Evolutionary conservation across 2,888 invertebrate species (phyloP).

Genomic region (Formica aserva): DNA sequence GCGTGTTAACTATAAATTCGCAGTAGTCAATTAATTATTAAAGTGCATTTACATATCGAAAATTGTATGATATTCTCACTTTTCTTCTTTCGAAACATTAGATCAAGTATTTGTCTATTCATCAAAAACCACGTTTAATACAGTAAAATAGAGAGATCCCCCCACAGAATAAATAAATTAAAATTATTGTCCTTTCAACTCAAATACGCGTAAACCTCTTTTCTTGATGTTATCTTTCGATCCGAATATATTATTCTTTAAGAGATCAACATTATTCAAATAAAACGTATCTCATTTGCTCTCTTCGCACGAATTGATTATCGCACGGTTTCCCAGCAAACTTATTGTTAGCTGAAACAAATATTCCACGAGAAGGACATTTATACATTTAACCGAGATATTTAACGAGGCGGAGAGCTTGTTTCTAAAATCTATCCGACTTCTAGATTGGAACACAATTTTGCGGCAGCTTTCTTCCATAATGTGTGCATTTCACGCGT

Average conservation of each 20-base stretch:
- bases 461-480: background rate
- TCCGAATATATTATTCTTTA: conserved; percentile 22
- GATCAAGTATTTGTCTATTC: background rate
- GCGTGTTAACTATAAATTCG: background rate
- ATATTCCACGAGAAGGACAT: conserved; percentile 21
- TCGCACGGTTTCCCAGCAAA: conserved; percentile 13
- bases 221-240: background rate
- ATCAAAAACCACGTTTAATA: background rate
- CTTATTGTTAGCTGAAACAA: background rate
- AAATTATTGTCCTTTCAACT: background rate
- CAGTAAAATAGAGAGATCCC: background rate
- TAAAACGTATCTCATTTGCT: background rate
- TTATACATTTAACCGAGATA: conserved; percentile 29
- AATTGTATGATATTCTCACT: background rate
- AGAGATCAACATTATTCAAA: background rate
- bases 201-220: background rate
- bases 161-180: background rate
- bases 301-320: conserved; percentile 39
- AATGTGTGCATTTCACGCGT: conserved; percentile 14
- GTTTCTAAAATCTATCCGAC: conserved; percentile 51
- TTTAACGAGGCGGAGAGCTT: conserved; percentile 45
- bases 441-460: conserved; percentile 31
- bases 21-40: background rate
- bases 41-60: background rate
- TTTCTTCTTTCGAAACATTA: background rate